A percentile compares a stretch with the other conserved stretches of the same genome.
Evolutionary conservation across 2,888 invertebrate species (phyloP).

Genomic region (Drosophila gaucha): DNA sequence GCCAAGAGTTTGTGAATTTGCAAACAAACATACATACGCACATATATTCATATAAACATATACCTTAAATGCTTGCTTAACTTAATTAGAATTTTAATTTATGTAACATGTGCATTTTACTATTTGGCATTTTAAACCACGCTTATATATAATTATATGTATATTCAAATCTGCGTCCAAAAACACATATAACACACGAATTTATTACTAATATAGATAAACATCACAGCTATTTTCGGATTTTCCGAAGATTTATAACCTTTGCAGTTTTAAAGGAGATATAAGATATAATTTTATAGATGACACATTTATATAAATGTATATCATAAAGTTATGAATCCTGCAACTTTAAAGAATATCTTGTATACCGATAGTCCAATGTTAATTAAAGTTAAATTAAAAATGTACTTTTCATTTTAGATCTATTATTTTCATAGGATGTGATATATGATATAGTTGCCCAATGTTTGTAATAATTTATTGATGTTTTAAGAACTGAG

Average conservation of each 20-base stretch:
- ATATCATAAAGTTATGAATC: too few species aligned
- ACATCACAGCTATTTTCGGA: neutral
- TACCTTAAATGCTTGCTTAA: slow-evolving; percentile 58
- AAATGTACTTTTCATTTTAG: too few species aligned
- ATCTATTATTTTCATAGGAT: too few species aligned
- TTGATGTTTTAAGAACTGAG: too few species aligned
- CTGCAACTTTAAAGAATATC: too few species aligned
- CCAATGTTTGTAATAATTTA: too few species aligned
- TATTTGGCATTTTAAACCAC: slow-evolving; percentile 62
- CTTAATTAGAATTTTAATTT: slow-evolving; percentile 43
- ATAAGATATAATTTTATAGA: neutral
- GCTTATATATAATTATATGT: slow-evolving; percentile 48
- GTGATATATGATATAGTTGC: too few species aligned
- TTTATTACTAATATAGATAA: slow-evolving; percentile 38
- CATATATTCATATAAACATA: slow-evolving; percentile 8
- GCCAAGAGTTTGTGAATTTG: slow-evolving; percentile 6
- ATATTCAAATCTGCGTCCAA: slow-evolving; percentile 40
- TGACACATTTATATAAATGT: neutral
- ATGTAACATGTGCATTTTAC: slow-evolving; percentile 67
- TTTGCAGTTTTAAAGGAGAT: neutral
- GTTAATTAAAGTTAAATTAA: too few species aligned
- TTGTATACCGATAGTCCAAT: too few species aligned
- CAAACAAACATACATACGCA: too few species aligned
- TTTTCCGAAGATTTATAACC: neutral
- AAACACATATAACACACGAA: slow-evolving; percentile 38